Conservation (phyloP, 1,140 invertebrate species). For the Bombus confusus region DNA sequence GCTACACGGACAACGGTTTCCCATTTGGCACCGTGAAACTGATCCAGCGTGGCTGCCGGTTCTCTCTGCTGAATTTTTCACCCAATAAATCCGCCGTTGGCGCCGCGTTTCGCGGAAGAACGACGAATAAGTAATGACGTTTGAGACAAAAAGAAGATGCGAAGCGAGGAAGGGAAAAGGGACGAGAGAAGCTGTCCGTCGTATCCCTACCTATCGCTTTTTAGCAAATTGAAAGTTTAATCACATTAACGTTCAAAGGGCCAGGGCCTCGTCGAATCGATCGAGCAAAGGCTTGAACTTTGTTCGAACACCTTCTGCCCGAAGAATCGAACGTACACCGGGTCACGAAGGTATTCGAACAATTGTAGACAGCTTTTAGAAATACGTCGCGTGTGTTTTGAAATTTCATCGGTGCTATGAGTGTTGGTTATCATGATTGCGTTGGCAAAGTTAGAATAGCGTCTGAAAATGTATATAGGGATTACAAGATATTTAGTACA, state of each 20-base stretch:
- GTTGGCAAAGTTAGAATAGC: no score
- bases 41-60: constrained; percentile 43
- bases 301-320: not conserved
- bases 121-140: constrained; percentile 59
- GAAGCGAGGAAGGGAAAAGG: not conserved
- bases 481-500: no score
- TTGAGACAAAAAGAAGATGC: not conserved
- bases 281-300: not conserved
- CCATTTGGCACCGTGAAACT: constrained; percentile 73
- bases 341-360: not conserved
- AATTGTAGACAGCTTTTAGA: not conserved
- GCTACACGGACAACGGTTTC: constrained; percentile 74
- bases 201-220: not conserved
- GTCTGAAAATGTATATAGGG: no score
- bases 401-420: no score
- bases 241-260: constrained; percentile 16
- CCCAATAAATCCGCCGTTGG: constrained; percentile 70
- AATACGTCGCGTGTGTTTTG: not conserved
- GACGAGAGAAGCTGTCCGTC: not conserved
- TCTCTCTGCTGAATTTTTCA: constrained; percentile 72
- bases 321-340: not conserved
- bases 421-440: no score
- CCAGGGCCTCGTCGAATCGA: not conserved
- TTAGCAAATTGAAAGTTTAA: constrained; percentile 33
- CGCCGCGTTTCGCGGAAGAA: constrained; percentile 35